Evolutionary conservation across 2,797 vertebrate species (phyloP).

Genomic region (Pipistrellus kuhlii): DNA sequence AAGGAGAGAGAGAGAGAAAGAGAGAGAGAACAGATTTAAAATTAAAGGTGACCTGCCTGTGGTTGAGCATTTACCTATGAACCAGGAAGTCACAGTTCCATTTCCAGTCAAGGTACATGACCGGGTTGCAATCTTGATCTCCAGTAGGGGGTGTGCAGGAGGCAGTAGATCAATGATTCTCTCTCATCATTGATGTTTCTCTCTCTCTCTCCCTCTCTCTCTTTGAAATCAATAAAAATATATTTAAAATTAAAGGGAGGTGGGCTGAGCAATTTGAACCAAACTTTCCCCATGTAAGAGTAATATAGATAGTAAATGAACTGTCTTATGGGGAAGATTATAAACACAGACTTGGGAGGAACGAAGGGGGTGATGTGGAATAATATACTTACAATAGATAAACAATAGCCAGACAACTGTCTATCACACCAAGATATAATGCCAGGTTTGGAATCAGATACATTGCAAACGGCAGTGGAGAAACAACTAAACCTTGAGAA

Average conservation of each 20-base stretch:
- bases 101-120: too few species aligned
- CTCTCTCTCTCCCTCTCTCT: too few species aligned
- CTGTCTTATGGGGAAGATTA: conserved; percentile 80
- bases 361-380: conserved; percentile 71
- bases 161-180: too few species aligned
- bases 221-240: background rate
- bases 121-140: too few species aligned
- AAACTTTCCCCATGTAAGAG: conserved; percentile 67
- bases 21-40: background rate
- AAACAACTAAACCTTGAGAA: conserved; percentile 84
- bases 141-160: too few species aligned
- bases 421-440: conserved; percentile 75
- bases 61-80: too few species aligned
- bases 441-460: conserved; percentile 86
- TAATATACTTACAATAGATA: conserved; percentile 74
- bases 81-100: too few species aligned
- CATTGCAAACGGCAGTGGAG: conserved; percentile 85
- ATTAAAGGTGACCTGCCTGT: background rate
- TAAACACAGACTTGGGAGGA: conserved; percentile 58
- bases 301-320: conserved; percentile 76
- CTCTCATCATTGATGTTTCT: too few species aligned
- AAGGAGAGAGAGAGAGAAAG: background rate
- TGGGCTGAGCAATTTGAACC: conserved; percentile 79
- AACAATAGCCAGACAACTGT: conserved; percentile 77
- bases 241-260: conserved; percentile 51